Evolutionary conservation across 2,113 vertebrate species (phyloP).

Genomic region (Myiagra hebetior): DNA sequence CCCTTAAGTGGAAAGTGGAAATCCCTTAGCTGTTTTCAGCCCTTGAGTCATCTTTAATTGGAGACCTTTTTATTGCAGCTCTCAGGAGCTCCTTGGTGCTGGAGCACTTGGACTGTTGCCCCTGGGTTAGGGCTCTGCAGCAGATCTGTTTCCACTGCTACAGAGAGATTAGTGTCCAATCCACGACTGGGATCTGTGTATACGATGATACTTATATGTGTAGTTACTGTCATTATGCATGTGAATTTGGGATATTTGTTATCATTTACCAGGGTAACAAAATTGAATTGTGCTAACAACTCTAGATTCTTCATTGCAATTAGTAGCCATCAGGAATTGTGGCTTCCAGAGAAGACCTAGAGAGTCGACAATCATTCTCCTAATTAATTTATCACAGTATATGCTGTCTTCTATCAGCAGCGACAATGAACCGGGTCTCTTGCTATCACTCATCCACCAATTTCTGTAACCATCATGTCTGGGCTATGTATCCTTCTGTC

Average conservation of each 20-base stretch:
- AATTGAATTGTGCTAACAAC: neutral
- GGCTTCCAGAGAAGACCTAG: neutral
- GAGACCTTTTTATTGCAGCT: neutral
- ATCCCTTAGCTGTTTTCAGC: neutral
- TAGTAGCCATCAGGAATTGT: neutral
- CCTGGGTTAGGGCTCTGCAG: neutral
- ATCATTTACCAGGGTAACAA: neutral
- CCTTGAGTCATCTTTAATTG: constrained; percentile 26
- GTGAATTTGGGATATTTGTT: neutral
- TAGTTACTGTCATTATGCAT: neutral
- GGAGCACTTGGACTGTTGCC: neutral
- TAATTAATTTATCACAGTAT: neutral
- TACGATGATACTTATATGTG: neutral
- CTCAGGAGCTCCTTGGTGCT: neutral
- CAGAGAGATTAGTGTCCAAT: neutral
- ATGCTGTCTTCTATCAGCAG: neutral
- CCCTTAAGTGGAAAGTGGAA: neutral
- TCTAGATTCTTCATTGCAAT: neutral
- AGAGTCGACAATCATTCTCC: neutral
- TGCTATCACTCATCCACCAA: neutral
- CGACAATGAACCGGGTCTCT: neutral
- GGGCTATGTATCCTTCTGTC: neutral
- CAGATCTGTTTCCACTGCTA: neutral
- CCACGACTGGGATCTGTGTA: neutral
- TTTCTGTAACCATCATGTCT: neutral